Evolutionary conservation across 2,797 vertebrate species (phyloP).

Genomic region (Xenentodon cancila): DNA sequence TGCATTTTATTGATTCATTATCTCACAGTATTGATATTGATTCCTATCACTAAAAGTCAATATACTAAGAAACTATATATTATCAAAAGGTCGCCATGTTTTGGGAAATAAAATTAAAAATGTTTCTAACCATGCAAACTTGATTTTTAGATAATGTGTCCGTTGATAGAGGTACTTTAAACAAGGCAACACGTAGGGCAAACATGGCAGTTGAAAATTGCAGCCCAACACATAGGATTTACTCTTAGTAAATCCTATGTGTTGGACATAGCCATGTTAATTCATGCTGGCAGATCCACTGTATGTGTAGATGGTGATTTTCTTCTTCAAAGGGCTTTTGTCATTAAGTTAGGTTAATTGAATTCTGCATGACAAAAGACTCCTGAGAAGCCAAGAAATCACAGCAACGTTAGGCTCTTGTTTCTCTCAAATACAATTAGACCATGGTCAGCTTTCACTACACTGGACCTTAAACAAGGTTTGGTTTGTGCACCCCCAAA

Average conservation of each 20-base stretch:
- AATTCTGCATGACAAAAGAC: conserved; percentile 58
- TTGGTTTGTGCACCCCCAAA: conserved; percentile 52
- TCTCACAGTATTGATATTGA: no score
- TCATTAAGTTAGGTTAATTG: conserved; percentile 59
- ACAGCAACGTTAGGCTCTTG: conserved; percentile 47
- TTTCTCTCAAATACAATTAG: conserved; percentile 54
- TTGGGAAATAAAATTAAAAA: no score
- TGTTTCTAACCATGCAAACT: no score
- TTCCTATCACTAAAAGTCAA: no score
- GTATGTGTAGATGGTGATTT: conserved; percentile 41
- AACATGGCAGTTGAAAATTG: conserved; percentile 7
- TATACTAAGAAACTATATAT: no score
- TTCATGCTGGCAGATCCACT: conserved; percentile 24
- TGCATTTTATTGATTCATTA: no score
- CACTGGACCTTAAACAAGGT: conserved; percentile 44
- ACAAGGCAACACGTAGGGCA: no score
- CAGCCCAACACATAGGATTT: no score
- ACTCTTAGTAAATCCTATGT: conserved; percentile 25
- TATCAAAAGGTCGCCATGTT: no score
- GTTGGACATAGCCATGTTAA: conserved; percentile 36
- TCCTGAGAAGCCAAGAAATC: conserved; percentile 42
- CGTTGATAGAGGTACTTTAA: no score
- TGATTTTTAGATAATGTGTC: no score
- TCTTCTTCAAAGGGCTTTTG: conserved; percentile 51
- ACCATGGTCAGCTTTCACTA: conserved; percentile 44